Base-by-base conservation (phyloP, 1,140 invertebrate genomes). In the Cylas formicarius region DNA sequence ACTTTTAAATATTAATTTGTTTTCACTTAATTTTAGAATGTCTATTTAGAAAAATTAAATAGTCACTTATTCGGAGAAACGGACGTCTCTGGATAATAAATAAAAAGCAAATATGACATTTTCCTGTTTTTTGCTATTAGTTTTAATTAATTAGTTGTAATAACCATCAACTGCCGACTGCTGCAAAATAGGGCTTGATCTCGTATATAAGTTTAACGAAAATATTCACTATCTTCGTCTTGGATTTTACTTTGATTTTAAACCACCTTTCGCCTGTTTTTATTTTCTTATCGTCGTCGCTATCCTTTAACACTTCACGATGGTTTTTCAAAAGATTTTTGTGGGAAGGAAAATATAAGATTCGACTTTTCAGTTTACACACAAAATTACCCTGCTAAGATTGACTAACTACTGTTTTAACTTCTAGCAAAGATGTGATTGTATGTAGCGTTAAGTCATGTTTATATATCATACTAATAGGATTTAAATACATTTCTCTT, bases 351-450 rank as follows among this genome's bases (percentile, higher is more conserved):
- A n/a, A n/a, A n/a, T n/a, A n/a, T n/a, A n/a, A n/a, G n/a, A n/a
- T n/a, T n/a, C n/a, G n/a, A n/a, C n/a, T n/a, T n/a, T n/a, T n/a
- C n/a, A n/a, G n/a, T n/a, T n/a, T n/a, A 34, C 32, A 48, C 53
- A 48, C 44, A 48, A 50, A 45, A 49, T 50, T 40, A 57, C 45
- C 43, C 18, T 41, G 52, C 49, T 52, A 59, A 59, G 50, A 52
- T 53, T 47, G 38, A 37, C n/a, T 42, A 51, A 38, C 48, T 56
- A 52, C 48, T 50, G 50, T 56, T 56, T 53, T 50, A 53, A 52
- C n/a, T n/a, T 56, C 39, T 60, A 58, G 57, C 53, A 51, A 57
- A 50, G 47, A 60, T 60, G 57, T 60, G 57, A 60, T 58, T 59
- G 55, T 60, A 57, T 60, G 53, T 56, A 53, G 54, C 51, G 34